Evolutionary conservation across 2,888 invertebrate genomes (phyloP).

Genomic region (Argyresthia albistria): DNA sequence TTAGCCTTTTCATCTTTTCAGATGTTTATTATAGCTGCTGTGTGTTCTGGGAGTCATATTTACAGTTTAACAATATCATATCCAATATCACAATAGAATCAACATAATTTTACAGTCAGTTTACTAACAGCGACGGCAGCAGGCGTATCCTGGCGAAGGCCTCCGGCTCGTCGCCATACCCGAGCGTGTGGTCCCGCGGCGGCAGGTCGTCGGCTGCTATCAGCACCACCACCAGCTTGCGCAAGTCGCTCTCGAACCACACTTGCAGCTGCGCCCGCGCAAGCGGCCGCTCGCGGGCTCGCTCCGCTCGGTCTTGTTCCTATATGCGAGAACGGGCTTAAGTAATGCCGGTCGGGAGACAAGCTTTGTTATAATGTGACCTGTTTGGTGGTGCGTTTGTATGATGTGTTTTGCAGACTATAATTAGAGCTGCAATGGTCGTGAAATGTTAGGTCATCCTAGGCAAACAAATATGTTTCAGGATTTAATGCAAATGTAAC

Average conservation of each 20-base stretch:
- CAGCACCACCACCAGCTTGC: slow-evolving; percentile 87
- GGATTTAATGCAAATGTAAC: no score
- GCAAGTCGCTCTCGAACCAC: slow-evolving; percentile 88
- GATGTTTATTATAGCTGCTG: no score
- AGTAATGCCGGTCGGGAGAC: slow-evolving; percentile 9
- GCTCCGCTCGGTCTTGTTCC: slow-evolving; percentile 60
- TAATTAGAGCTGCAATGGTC: no score
- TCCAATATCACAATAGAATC: no score
- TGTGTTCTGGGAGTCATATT: no score
- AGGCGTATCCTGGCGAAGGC: slow-evolving; percentile 88
- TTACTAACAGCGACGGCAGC: slow-evolving; percentile 83
- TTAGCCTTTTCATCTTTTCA: no score
- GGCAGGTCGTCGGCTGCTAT: slow-evolving; percentile 90
- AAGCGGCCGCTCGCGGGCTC: slow-evolving; percentile 77
- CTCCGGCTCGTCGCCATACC: slow-evolving; percentile 85
- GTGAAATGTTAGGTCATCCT: no score
- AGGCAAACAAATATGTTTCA: no score
- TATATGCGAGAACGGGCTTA: slow-evolving; percentile 21
- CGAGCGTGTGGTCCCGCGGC: slow-evolving; percentile 81
- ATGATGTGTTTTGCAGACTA: not conserved
- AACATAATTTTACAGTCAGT: not conserved
- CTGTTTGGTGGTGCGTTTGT: not conserved
- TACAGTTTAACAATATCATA: no score
- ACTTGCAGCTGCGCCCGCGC: slow-evolving; percentile 91
- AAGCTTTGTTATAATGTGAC: slow-evolving; percentile 21